Evolutionary conservation across 53 echinoderm and acorn worm genomes (phyloP), one percentile per base, ranked within the genome.

Genomic region (Holothuria leucospilota): DNA sequence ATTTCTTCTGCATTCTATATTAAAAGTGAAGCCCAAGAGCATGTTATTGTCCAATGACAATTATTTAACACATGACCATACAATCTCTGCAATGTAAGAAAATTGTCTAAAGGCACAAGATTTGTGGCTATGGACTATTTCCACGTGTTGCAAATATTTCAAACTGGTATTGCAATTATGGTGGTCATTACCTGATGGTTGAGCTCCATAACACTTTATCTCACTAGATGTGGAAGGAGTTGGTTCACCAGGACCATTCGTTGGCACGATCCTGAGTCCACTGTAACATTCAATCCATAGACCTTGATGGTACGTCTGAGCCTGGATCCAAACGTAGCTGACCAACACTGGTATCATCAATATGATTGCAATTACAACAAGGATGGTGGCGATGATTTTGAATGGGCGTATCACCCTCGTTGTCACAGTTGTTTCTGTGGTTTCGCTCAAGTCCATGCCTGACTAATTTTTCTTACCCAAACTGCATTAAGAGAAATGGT

Each of bases 321-420:
- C 92, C 13, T 59, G 70, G 52, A 96, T 91, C 96, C 96, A 96
- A 29, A 90, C 87, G 59, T 88, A 69, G 83, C 92, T 94, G 16
- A 71, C 89, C 65, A 94, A 77, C 26, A 90, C 86, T 21, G 85
- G 91, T 28, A 96, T 80, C 87, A 94, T 89, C 8, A 91, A 86
- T 20, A 91, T 60, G 29, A 85, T 75, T 51, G 89, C 89, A 5
- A 96, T 75, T 18, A 91, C 66, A 34, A 89, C 86, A 26, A 94
- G 88, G 58, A 96, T 87, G 20, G 94, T 81, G n/a, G 94, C 96
- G 81, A 94, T 96, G 69, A 96, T 89, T 84, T 94, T 94, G 86
- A 96, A 94, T n/a, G 96, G 96, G n/a, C 94, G 90, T 21, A 94
- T 90, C 24, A 96, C 91, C 72, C 91, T 89, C 6, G 96, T 96